Evolutionary conservation across 2,797 vertebrate genomes (phyloP).

Genomic region (Orestias chungarensis): DNA sequence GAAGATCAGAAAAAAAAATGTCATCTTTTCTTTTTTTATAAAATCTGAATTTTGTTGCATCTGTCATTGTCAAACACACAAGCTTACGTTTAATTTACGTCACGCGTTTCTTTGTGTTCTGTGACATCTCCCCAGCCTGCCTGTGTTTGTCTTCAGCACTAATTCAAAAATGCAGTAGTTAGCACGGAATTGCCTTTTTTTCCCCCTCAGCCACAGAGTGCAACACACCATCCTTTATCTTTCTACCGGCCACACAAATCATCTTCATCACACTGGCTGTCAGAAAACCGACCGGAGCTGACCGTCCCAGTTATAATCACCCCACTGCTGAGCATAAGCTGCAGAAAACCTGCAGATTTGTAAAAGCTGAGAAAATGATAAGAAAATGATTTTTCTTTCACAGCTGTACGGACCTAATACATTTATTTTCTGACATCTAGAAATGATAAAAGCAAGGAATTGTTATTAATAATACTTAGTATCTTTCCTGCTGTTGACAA

Average conservation of each 20-base stretch:
- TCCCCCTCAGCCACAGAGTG: neutral
- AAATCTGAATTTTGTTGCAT: conserved; percentile 31
- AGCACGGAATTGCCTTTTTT: conserved; percentile 14
- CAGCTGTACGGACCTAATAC: conserved; percentile 4
- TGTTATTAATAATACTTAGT: neutral
- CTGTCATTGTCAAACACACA: conserved; percentile 26
- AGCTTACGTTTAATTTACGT: conserved; percentile 47
- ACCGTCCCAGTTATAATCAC: neutral
- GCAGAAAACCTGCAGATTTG: conserved; percentile 2
- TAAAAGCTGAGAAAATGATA: neutral
- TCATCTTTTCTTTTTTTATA: conserved; percentile 16
- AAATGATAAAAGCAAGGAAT: conserved; percentile 30
- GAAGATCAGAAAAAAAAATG: conserved; percentile 51
- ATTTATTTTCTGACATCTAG: conserved; percentile 29
- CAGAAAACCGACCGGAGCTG: neutral
- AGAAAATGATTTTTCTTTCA: conserved; percentile 8
- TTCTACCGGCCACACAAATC: conserved; percentile 5
- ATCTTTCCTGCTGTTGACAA: neutral
- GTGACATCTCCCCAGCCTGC: conserved; percentile 9
- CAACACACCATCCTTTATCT: conserved; percentile 7
- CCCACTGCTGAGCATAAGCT: neutral
- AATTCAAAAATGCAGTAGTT: conserved; percentile 18
- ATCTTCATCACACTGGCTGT: neutral
- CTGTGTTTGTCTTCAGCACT: conserved; percentile 29
- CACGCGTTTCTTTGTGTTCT: conserved; percentile 28